Evolutionary conservation across 2,888 invertebrate species (phyloP).

Genomic region (Netelia virgata): DNA sequence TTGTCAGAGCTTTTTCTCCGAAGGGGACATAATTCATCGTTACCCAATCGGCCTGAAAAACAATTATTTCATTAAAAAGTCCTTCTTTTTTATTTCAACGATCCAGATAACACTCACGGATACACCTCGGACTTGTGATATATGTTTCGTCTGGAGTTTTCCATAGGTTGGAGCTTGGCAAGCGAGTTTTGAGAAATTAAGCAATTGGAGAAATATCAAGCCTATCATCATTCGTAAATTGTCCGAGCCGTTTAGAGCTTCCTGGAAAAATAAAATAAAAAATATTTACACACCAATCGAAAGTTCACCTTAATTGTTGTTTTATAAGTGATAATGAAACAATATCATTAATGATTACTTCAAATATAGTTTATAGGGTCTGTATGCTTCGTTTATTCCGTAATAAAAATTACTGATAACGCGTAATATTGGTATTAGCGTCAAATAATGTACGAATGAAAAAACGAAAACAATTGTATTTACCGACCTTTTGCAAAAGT

Average conservation of each 20-base stretch:
- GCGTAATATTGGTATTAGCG: too few species aligned
- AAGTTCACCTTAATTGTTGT: too few species aligned
- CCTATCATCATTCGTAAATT: conserved; percentile 89
- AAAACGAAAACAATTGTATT: neutral
- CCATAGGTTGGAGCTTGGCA: conserved; percentile 88
- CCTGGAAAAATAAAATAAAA: conserved; percentile 82
- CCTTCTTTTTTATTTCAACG: neutral
- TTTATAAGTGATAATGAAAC: too few species aligned
- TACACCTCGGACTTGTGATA: conserved; percentile 83
- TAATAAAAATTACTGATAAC: too few species aligned
- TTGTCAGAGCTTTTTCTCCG: conserved; percentile 92
- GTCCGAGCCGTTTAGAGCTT: conserved; percentile 87
- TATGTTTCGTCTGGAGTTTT: conserved; percentile 86
- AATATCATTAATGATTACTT: conserved; percentile 4
- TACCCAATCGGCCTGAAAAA: conserved; percentile 89
- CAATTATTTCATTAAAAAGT: too few species aligned
- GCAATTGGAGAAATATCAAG: conserved; percentile 88
- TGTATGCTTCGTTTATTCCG: too few species aligned
- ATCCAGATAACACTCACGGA: conserved; percentile 76
- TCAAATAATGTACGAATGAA: too few species aligned
- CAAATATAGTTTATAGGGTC: neutral
- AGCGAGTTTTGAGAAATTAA: conserved; percentile 90
- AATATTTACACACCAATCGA: too few species aligned
- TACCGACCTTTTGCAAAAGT: conserved; percentile 91
- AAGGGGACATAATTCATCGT: conserved; percentile 94